Base-by-base conservation (phyloP, 2,113 vertebrate genomes). In the Cyanistes caeruleus region DNA sequence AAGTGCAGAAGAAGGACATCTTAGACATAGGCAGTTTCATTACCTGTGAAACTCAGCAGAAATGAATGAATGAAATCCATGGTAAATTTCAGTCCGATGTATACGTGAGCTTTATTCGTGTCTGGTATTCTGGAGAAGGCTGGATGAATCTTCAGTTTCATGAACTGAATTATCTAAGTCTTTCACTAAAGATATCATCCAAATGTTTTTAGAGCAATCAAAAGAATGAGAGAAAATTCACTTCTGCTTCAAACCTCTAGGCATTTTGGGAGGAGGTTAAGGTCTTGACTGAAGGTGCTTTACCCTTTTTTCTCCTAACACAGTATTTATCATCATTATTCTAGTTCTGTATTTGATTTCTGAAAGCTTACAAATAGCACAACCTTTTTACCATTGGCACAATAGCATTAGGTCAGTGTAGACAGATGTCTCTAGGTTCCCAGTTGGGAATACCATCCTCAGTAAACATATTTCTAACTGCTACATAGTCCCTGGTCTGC, bases 361-460 rank as follows among this genome's bases (percentile, higher is more conserved):
- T 90, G 89, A 65, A 88, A 60, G 44, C 76, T 95, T 95, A 76
- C 92, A 96, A 90, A 96, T 51, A 90, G 62, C 27, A 67, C 87
- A 90, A 95, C 82, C 58, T 72, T 96, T 96, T 93, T 78, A 84
- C 92, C 68, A 64, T 62, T 95, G 96, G 92, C 87, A 96, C 94
- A 96, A 96, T 80, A 97, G 59, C 93, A 92, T 89, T 93, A 95
- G 93, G 97, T 97, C 96, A 95, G 62, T 43, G 68, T 84, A 94
- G 96, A 97, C 97, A 98, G 97, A 98, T 98, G 98, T 97, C 97
- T 89, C 31, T 16, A 87, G n/a, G 64, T 73, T 97, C 95, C 87
- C 97, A 97, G 86, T 92, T 98, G 98, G 97, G 96, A 97, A 80
- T 90, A 87, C 84, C 63, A 96, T 93, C 89, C 86, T 95, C 69